Percentiles rank a stretch among this genome's conserved stretches.
phyloP scores from a whole-genome alignment of 2,888 invertebrate genomes.

The Xestia rhomboidea region DNA sequence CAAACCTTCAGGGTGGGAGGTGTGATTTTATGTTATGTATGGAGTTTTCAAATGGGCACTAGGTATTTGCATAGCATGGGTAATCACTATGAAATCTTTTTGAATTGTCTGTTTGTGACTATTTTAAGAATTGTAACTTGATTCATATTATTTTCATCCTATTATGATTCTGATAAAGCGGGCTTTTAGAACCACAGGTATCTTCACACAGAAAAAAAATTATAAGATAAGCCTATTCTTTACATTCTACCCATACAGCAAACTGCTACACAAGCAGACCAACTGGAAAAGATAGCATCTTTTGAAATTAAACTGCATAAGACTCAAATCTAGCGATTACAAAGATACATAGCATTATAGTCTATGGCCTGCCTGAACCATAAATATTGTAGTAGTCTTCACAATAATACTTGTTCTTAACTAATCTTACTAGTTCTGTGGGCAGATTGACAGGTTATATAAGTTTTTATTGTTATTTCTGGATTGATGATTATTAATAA shows the following conservation, averaged over 20 bases:
- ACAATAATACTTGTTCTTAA: conserved; percentile 38
- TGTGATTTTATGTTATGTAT: no score
- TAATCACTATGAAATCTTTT: no score
- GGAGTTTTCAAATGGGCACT: neutral
- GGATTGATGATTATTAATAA: conserved; percentile 23
- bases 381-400: conserved; percentile 53
- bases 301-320: conserved; percentile 50
- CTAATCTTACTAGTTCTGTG: conserved; percentile 30
- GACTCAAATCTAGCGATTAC: conserved; percentile 53
- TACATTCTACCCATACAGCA: neutral
- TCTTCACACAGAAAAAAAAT: neutral
- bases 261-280: conserved; percentile 8
- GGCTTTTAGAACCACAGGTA: neutral
- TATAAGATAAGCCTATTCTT: conserved; percentile 4
- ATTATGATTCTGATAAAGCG: no score
- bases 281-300: conserved; percentile 47
- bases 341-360: conserved; percentile 55
- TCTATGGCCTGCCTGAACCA: conserved; percentile 32
- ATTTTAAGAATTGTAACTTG: no score
- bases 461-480: conserved; percentile 36
- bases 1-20: no score
- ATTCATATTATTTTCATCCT: no score
- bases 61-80: neutral
- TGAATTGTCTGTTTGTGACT: no score
- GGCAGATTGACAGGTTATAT: conserved; percentile 30